Conservation (phyloP, 2,113 vertebrate genomes). For the Epinephelus fuscoguttatus region DNA sequence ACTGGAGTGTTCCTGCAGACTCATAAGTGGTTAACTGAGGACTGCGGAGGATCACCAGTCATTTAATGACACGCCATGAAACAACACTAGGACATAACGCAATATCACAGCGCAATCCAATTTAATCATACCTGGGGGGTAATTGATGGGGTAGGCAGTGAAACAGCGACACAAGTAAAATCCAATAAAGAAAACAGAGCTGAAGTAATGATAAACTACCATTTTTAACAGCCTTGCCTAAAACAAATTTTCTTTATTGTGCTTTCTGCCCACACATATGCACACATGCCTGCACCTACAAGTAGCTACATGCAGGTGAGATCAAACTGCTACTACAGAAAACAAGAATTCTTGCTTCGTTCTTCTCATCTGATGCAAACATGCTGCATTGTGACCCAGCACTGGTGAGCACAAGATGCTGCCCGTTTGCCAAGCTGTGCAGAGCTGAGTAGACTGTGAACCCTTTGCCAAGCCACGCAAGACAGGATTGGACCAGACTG, state of each 20-base stretch:
- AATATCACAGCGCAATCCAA: slow-evolving; percentile 57
- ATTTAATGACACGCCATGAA: slow-evolving; percentile 59
- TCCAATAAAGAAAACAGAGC: slow-evolving; percentile 47
- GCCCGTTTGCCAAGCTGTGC: slow-evolving; percentile 36
- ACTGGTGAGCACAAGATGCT: slow-evolving; percentile 10
- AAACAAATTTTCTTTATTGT: neutral
- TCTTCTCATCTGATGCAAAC: slow-evolving; percentile 26
- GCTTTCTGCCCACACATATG: slow-evolving; percentile 13
- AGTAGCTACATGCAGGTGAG: neutral
- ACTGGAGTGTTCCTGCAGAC: slow-evolving; percentile 44
- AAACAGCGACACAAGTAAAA: slow-evolving; percentile 40
- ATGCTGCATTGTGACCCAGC: slow-evolving; percentile 19
- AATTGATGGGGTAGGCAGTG: slow-evolving; percentile 45
- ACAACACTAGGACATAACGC: slow-evolving; percentile 42
- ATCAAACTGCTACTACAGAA: neutral
- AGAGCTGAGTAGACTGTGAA: slow-evolving; percentile 25
- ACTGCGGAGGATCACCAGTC: slow-evolving; percentile 52
- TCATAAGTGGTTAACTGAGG: slow-evolving; percentile 55
- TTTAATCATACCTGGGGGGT: slow-evolving; percentile 59
- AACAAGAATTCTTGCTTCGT: neutral
- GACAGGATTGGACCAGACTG: slow-evolving; percentile 43
- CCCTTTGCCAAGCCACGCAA: slow-evolving; percentile 19
- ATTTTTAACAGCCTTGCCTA: slow-evolving; percentile 10
- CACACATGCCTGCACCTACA: slow-evolving; percentile 4
- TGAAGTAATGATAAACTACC: slow-evolving; percentile 38